phyloP scores from a whole-genome alignment of 2,888 invertebrate species.

The Nomada lathburiana region DNA sequence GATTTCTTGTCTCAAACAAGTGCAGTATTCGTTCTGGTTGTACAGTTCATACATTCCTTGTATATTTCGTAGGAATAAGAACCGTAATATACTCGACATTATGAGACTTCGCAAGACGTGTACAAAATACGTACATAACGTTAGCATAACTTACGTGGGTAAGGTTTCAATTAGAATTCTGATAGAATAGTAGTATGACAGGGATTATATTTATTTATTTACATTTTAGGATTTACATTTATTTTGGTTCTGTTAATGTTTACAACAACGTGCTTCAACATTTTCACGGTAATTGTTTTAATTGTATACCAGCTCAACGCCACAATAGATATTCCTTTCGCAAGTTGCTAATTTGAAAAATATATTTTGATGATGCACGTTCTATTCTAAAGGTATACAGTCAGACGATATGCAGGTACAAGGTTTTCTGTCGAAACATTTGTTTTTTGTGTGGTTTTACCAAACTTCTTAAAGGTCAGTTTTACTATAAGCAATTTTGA shows the following conservation, averaged over 20 bases:
- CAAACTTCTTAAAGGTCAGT: no score
- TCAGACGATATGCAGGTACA: no score
- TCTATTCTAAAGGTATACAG: no score
- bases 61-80: conserved; percentile 13
- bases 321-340: no score
- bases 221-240: no score
- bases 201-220: no score
- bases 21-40: not conserved
- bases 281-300: not conserved
- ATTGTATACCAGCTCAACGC: no score
- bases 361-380: no score
- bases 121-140: conserved; percentile 3
- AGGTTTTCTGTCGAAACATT: no score
- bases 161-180: not conserved
- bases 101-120: conserved; percentile 4
- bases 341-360: no score
- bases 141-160: not conserved
- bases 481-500: no score
- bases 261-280: not conserved
- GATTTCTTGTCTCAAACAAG: not conserved
- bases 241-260: not conserved
- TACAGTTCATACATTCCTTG: conserved; percentile 1
- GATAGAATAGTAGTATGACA: not conserved
- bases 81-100: conserved; percentile 6
- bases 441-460: no score